Evolutionary conservation across 2,797 vertebrate genomes (phyloP).

Genomic region (Melanotaenia boesemani): DNA sequence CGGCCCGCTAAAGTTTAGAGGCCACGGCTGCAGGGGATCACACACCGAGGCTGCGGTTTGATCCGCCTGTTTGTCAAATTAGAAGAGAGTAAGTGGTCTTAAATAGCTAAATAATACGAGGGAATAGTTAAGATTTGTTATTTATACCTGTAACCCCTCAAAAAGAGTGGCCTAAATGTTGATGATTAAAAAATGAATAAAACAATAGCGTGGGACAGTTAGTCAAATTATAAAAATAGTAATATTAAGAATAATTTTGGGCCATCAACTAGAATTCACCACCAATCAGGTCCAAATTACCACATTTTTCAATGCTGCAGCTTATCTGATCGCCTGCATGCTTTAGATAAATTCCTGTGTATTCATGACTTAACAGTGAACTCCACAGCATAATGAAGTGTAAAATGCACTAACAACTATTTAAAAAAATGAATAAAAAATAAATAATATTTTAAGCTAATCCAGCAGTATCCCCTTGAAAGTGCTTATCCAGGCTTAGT

Average conservation of each 20-base stretch:
- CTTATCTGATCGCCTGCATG: slow-evolving; percentile 25
- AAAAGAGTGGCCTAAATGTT: neutral
- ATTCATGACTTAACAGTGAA: slow-evolving; percentile 37
- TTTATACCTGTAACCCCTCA: no score
- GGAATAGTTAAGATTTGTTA: neutral
- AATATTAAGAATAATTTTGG: slow-evolving; percentile 8
- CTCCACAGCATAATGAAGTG: slow-evolving; percentile 41
- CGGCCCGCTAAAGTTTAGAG: slow-evolving; percentile 29
- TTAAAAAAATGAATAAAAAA: slow-evolving; percentile 50
- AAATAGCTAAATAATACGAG: neutral
- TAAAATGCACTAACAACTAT: slow-evolving; percentile 53
- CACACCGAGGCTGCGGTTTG: slow-evolving; percentile 7
- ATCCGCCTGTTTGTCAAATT: neutral
- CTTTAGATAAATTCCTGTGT: slow-evolving; percentile 30
- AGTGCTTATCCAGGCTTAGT: slow-evolving; percentile 80
- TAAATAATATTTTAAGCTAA: slow-evolving; percentile 66
- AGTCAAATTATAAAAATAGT: neutral
- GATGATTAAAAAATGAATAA: neutral
- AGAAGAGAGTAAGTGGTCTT: slow-evolving; percentile 13
- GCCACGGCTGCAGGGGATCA: slow-evolving; percentile 18
- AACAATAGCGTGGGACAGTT: slow-evolving; percentile 24
- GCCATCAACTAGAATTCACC: slow-evolving; percentile 19
- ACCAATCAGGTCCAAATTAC: slow-evolving; percentile 18
- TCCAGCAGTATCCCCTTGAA: slow-evolving; percentile 77
- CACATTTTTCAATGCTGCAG: slow-evolving; percentile 11